A percentile compares a stretch with the other conserved stretches of the same genome.
Conservation (phyloP, 2,888 invertebrate genomes). For the Glaucopsyche alexis region DNA sequence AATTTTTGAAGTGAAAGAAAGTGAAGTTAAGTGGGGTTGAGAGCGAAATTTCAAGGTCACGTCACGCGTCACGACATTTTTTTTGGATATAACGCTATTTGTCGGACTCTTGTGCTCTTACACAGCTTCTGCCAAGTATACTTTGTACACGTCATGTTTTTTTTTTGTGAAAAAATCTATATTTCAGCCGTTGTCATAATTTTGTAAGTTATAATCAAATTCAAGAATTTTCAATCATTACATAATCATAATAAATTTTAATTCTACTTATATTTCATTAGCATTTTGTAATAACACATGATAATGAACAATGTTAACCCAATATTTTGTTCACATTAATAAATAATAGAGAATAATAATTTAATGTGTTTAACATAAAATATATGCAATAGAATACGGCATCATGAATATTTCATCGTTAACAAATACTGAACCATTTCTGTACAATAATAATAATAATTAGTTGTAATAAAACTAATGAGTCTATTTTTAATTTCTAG, state of each 20-base stretch:
- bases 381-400: not conserved
- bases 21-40: no score
- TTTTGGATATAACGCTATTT: no score
- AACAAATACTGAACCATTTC: not conserved
- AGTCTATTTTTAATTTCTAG: no score
- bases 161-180: not conserved
- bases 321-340: not conserved
- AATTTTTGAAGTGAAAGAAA: no score
- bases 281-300: not conserved
- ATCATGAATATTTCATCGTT: not conserved
- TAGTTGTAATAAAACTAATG: not conserved
- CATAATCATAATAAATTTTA: slow-evolving; percentile 8
- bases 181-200: slow-evolving; percentile 11
- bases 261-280: not conserved
- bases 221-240: not conserved
- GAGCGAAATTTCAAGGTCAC: no score
- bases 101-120: no score
- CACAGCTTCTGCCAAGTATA: no score
- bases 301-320: not conserved
- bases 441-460: not conserved
- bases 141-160: no score
- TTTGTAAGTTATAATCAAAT: not conserved
- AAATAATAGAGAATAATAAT: not conserved
- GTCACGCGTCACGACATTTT: no score
- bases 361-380: not conserved